These are phyloP conservation scores for Lophura nycthemera DNA, from an alignment of 2,113 vertebrate species.

Conservation along the genomic window DNA sequence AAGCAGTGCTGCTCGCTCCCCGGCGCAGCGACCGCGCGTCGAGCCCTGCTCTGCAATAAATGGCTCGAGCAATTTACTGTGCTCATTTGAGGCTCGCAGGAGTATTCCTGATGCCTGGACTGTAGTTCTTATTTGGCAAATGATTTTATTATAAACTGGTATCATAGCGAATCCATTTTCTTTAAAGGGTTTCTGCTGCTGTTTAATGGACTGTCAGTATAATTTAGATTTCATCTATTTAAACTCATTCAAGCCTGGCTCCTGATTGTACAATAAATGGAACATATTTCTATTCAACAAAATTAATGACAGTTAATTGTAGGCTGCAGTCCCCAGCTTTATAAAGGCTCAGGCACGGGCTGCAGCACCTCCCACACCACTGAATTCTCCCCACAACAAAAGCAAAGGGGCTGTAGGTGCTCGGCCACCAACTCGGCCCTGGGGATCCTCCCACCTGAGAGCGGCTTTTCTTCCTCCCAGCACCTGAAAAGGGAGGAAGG, in stretches of 20 bases:
- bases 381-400: background rate
- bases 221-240: conserved; percentile 86
- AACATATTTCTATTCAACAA: conserved; percentile 83
- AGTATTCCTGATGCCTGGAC: conserved; percentile 37
- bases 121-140: conserved; percentile 73
- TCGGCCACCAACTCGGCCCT: background rate
- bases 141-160: conserved; percentile 79
- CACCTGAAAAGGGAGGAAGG: background rate
- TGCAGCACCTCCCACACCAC: conserved; percentile 65
- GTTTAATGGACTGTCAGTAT: conserved; percentile 84
- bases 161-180: conserved; percentile 81
- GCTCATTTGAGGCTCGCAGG: conserved; percentile 62
- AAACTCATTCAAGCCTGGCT: conserved; percentile 80
- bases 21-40: conserved; percentile 50
- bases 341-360: conserved; percentile 70
- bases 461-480: background rate
- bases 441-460: background rate
- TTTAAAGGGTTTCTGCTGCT: conserved; percentile 75
- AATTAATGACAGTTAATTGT: conserved; percentile 85
- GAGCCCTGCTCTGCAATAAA: conserved; percentile 64
- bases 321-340: conserved; percentile 71
- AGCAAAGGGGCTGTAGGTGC: background rate
- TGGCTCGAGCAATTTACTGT: conserved; percentile 69
- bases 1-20: conserved; percentile 59
- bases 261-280: conserved; percentile 82